Percentiles rank a stretch among this genome's conserved stretches.
Conservation (phyloP, 2,797 vertebrate genomes). For the Eptatretus atami region DNA sequence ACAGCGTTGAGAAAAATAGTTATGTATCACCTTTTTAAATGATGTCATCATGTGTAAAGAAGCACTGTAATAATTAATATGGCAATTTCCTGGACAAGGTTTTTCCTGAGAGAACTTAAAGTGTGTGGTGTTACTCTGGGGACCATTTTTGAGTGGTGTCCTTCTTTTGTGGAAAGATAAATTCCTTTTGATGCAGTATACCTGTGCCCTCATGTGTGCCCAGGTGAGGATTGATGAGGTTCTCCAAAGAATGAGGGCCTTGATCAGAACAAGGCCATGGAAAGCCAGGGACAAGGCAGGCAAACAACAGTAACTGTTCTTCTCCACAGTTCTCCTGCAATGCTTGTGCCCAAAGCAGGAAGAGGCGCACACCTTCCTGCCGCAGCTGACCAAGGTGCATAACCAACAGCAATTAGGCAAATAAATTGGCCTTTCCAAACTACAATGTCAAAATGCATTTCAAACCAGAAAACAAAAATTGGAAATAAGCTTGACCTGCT, state of each 20-base stretch:
- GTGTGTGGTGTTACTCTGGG: no score
- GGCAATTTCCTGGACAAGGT: no score
- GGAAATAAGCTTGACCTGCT: not conserved
- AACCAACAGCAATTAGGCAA: not conserved
- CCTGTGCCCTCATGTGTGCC: conserved; percentile 49
- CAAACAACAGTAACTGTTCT: conserved; percentile 86
- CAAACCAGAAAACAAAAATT: not conserved
- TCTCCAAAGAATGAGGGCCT: conserved; percentile 61
- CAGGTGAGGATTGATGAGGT: conserved; percentile 59
- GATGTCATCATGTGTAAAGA: no score
- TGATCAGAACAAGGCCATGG: conserved; percentile 51
- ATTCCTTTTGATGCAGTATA: not conserved
- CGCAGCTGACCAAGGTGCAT: conserved; percentile 30
- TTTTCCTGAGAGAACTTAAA: no score
- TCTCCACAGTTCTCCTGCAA: conserved; percentile 58
- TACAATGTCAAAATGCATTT: not conserved
- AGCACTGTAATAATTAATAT: no score
- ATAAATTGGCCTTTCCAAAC: not conserved
- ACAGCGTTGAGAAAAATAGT: no score
- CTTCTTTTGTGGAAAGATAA: no score
- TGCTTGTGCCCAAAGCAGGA: conserved; percentile 86
- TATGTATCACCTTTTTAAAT: no score
- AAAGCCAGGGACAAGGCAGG: conserved; percentile 87
- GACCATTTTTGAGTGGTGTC: no score
- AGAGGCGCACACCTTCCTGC: conserved; percentile 71